Conservation (phyloP, 1,140 invertebrate species). For the Drosophila triauraria region DNA sequence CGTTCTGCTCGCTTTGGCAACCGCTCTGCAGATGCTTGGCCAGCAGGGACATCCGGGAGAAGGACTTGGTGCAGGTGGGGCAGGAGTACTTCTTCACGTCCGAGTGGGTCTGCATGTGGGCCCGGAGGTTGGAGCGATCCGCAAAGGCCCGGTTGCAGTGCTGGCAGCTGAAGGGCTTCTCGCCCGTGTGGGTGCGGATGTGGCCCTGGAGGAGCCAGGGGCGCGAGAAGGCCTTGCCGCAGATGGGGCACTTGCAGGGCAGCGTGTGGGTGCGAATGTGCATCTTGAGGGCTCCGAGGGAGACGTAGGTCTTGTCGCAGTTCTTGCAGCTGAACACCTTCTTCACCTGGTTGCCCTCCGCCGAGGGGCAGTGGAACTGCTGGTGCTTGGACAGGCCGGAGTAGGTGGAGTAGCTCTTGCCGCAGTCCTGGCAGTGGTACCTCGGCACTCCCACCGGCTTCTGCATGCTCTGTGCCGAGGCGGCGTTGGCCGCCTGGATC, state of each 20-base stretch:
- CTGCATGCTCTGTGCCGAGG: constrained; percentile 78
- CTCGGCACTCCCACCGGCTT: constrained; percentile 86
- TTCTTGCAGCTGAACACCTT: constrained; percentile 98
- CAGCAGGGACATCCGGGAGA: constrained; percentile 97
- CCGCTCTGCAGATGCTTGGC: constrained; percentile 97
- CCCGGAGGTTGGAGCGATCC: constrained; percentile 97
- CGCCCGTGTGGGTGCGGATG: constrained; percentile 97
- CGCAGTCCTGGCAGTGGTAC: constrained; percentile 96
- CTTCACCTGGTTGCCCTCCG: constrained; percentile 92
- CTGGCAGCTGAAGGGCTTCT: constrained; percentile 98
- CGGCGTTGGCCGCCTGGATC: constrained; percentile 75
- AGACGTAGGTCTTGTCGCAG: constrained; percentile 98
- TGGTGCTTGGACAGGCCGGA: constrained; percentile 98
- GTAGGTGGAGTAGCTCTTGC: constrained; percentile 98
- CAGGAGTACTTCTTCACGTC: constrained; percentile 99
- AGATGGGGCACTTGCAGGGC: constrained; percentile 98
- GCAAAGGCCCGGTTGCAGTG: constrained; percentile 98
- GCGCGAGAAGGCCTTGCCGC: constrained; percentile 98
- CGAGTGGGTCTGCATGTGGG: constrained; percentile 98
- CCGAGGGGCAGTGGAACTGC: constrained; percentile 96
- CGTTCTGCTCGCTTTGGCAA: constrained; percentile 86
- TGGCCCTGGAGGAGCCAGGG: constrained; percentile 98
- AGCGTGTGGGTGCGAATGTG: constrained; percentile 99
- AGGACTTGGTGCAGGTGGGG: constrained; percentile 96
- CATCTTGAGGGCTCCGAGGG: constrained; percentile 98